Percentiles rank a stretch among this genome's conserved stretches.
Conservation (phyloP, 2,888 invertebrate genomes). For the Cactoblastis cactorum region DNA sequence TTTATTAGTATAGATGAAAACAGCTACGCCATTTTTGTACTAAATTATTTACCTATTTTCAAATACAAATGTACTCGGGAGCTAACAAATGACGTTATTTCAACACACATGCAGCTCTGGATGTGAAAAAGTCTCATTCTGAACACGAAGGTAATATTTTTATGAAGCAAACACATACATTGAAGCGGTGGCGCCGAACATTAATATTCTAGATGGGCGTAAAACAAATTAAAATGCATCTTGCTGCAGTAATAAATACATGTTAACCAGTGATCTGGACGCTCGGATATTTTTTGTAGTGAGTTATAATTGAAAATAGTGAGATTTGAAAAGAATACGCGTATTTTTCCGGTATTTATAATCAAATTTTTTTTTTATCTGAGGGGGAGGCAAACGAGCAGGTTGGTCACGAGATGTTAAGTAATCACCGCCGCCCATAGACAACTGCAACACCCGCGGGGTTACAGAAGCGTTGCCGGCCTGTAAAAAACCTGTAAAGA, state of each 20-base stretch:
- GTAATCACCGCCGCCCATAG: too few relatives aligned
- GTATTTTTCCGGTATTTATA: too few relatives aligned
- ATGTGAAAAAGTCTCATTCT: background rate
- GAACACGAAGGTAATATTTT: conserved; percentile 16
- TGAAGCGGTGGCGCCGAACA: conserved; percentile 25
- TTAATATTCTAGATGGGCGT: conserved; percentile 44
- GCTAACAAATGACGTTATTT: background rate
- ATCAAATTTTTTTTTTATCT: too few relatives aligned
- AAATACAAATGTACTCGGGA: too few relatives aligned
- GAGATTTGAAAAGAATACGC: background rate
- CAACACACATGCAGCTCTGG: background rate
- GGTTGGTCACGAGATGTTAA: too few relatives aligned
- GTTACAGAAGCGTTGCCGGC: too few relatives aligned
- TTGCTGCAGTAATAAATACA: conserved; percentile 46
- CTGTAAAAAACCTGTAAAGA: too few relatives aligned
- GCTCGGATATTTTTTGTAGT: background rate
- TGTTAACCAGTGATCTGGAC: conserved; percentile 26
- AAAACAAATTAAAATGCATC: conserved; percentile 52
- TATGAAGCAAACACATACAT: conserved; percentile 30
- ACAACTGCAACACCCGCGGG: too few relatives aligned
- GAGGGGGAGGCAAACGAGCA: too few relatives aligned
- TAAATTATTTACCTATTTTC: too few relatives aligned
- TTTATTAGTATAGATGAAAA: too few relatives aligned
- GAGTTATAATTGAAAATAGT: background rate
- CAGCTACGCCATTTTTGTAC: too few relatives aligned